Conservation (phyloP, 2,797 vertebrate genomes). For the Sebastiscus albofasciatus region DNA sequence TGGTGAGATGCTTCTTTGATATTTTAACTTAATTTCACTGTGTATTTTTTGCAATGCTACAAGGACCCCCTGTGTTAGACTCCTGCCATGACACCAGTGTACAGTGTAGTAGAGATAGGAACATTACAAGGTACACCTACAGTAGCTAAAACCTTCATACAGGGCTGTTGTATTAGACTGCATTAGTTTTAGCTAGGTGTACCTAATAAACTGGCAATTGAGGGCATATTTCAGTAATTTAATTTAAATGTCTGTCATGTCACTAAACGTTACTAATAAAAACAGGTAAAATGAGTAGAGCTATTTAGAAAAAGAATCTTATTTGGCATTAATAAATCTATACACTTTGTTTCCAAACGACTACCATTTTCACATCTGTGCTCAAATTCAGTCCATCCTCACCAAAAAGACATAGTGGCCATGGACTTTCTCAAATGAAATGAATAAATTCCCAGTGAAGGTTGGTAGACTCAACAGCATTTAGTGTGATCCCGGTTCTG, state of each 20-base stretch:
- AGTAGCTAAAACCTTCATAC: not conserved
- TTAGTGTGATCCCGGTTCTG: not conserved
- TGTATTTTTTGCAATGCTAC: slow-evolving; percentile 16
- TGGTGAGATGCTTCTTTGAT: not conserved
- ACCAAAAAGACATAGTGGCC: not conserved
- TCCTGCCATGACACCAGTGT: slow-evolving; percentile 31
- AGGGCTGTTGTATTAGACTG: not conserved
- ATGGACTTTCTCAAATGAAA: not conserved
- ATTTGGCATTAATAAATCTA: not conserved
- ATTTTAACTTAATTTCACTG: not conserved
- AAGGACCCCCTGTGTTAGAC: slow-evolving; percentile 59
- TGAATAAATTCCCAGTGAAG: not conserved
- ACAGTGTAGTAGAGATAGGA: not conserved
- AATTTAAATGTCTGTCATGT: not conserved
- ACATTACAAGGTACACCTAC: not conserved
- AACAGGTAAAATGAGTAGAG: not conserved
- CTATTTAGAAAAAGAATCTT: not conserved
- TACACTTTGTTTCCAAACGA: not conserved
- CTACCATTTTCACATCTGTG: not conserved
- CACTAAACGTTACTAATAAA: not conserved
- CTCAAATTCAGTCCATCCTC: not conserved
- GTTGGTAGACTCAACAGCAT: not conserved
- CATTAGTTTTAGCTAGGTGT: not conserved
- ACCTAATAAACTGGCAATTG: not conserved
- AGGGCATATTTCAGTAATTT: not conserved